Base-by-base conservation (phyloP, 2,797 vertebrate genomes). In the Ispidina lecontei region DNA sequence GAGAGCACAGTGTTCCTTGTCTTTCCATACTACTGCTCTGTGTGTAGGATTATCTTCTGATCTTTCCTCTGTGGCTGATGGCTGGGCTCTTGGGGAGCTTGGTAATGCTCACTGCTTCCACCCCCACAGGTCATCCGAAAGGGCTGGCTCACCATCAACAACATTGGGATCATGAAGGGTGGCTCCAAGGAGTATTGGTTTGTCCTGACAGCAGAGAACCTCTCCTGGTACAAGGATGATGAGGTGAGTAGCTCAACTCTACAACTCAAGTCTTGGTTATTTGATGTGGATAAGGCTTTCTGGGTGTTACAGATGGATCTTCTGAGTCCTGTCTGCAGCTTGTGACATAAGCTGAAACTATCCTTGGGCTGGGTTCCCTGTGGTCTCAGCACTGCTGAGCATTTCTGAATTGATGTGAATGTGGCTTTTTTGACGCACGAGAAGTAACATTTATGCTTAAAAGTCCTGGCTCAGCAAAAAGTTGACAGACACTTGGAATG, bases 171-270 rank as follows among this genome's bases (percentile, higher is more conserved):
- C 97, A 99, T 99, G 99, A 99, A 99, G 95, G 99, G 99, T 23
- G 99, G 99, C 67, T 98, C 99, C 93, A 99, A 99, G 96, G 99
- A 99, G 94, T 99, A 99, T 68, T 99, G 99, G 99, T 99, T 99
- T 68, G 98, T 99, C 85, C 98, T 99, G 91, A 99, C 99, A 0
- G 99, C 99, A 0, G 99, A 99, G 97, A 99, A 99, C 28, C 97
- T 99, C 76, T 99, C 99, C 96, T 99, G 99, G 99, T 99, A 99
- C 96, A 99, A 99, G 95, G 99, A 99, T 29, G 99, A 99, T 10
- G 99, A 99, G 98, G 99, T 99, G 90, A 98, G 98, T 77, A 12
- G 22, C 21, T 72, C 51, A 72, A 2, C 33, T 79, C 39, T 71
- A 62, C 2, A 0, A 2, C 60, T 89, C 37, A 33, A 58, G 10